Evolutionary conservation across 2,888 invertebrate species (phyloP), one percentile per base, ranked within the genome.

Genomic region (Calephelis perditalis): DNA sequence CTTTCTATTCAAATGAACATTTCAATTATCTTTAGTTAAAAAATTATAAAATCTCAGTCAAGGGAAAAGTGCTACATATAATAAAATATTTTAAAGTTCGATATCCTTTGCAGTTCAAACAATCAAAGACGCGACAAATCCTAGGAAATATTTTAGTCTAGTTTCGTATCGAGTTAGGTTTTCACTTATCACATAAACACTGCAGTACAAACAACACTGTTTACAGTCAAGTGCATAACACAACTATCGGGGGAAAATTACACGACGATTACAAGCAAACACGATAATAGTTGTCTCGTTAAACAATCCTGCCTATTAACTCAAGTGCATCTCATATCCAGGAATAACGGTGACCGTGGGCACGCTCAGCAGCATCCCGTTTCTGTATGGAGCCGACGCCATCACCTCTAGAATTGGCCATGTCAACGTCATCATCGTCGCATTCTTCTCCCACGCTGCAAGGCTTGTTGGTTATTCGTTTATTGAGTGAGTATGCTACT

Each of bases 341-440:
- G 94, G 95, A 71, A 93, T 96, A 71, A 96, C 96, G 68, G 94
- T 96, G 71, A 96, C 96, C 60, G 95, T 96, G 70, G 96, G 96
- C 60, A 96, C 96, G 1, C 82, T 96, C 58, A 95, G 95, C 80
- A 96, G 96, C 76, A 93, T 96, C 75, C 96, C 96, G 68, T 96
- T 96, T 81, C 89, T 97, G 65, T 96, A 96, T 79, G 94, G 95
- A 11, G 95, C 97, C 10, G 96, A 97, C 74, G 93, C 92, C 80
- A 95, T 97, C 75, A 95, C 96, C 40, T 93, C 93, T 71, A 94
- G 93, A 76, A 92, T 96, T 73, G 96, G 96, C 15, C 95, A 96
- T 79, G 95, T 96, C 67, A 96, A 96, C 85, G 93, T 96, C 73
- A 95, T 97, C 82, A 94, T 96, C 67, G 91, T 96, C 63, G 96